Evolutionary conservation across 92 coral and sea anemone genomes (phyloP), one percentile per base, ranked within the genome.

Genomic region (Zoanthus solanderi): DNA sequence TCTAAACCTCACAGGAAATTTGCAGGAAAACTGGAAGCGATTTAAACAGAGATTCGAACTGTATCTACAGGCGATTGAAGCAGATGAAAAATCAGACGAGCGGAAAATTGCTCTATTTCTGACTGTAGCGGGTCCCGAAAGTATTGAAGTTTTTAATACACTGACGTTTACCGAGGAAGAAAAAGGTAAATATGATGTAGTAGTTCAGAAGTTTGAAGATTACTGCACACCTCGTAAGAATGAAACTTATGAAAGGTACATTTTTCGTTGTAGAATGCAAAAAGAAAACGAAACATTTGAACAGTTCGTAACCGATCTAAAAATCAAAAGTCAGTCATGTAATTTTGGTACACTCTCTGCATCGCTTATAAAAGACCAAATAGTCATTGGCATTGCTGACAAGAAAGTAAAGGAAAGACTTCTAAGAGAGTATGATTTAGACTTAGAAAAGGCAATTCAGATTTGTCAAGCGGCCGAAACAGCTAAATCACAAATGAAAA

Each of bases 221-320:
- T 57, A 46, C 15, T 68, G 42, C 45, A 79, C 45, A 5, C 34
- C 84, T 56, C 18, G 69, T 15, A 60, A 83, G 37, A 83, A 83
- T 47, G 77, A 83, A 50, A 82, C 86, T 7, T 66, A 82, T 16
- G 86, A 82, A 82, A 81, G 86, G 73, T 82, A 82, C 57, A 71
- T 82, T 82, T 82, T 82, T 72, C 86, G 76, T 66, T 82, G 44
- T 32, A 42, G 76, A 63, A 82, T 66, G 86, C 86, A 82, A 48
- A 82, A 34, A n/a, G 85, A 80, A 28, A 57, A 45, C 30, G 85
- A 80, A 80, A 80, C 44, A 8, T 56, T 80, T 60, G 74, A 80
- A 60, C 85, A 80, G 72, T 80, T 80, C 9, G 74, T 80, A 23
- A 80, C 73, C 4, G 85, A 60, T 44, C 85, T 60, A 60, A 80